Evolutionary conservation across 2,888 invertebrate genomes (phyloP), one percentile per base, ranked within the genome.

Genomic region (Dioctria rufipes): DNA sequence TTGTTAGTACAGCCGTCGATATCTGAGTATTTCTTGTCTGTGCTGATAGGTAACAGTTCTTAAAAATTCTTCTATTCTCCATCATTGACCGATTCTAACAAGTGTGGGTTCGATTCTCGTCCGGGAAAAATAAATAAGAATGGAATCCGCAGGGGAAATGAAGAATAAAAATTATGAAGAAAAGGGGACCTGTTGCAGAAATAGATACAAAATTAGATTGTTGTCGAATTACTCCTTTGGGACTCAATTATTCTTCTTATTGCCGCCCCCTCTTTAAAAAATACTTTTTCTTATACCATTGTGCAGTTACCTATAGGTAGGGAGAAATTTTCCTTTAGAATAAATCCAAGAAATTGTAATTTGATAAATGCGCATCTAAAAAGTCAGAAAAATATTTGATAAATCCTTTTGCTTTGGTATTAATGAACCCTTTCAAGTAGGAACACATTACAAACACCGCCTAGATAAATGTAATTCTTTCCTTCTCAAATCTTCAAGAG

Each of bases 271-370:
- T 49, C 58, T 6, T 25, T n/a, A 3, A 42, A 11, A n/a, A n/a
- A n/a, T 13, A 51, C 60, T 73, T 4, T n/a, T 61, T 77, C 63
- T 63, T 43, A 37, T 63, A 79, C 79, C 73, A 82, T 80, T 78
- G n/a, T n/a, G 43, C 75, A 69, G 67, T 58, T 42, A 5, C 46
- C 46, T 5, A 71, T 9, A 54, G 73, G 5, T 3, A 8, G n/a
- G 58, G n/a, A 39, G 40, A 60, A 40, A 39, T 66, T 8, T 6
- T 49, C 5, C 9, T 49, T 49, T 49, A 6, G 49, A 9, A 9
- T 49, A 49, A 49, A 9, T 9, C 25, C 3, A 3, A 8, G 39
- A n/a, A 42, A 73, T 39, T 42, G 60, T 58, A 73, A 73, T 73
- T 58, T 58, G n/a, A 73, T 51, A 42, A 13, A 13, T 67, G 61